Conservation (phyloP, 1,140 invertebrate species). For the Cydia amplana region DNA sequence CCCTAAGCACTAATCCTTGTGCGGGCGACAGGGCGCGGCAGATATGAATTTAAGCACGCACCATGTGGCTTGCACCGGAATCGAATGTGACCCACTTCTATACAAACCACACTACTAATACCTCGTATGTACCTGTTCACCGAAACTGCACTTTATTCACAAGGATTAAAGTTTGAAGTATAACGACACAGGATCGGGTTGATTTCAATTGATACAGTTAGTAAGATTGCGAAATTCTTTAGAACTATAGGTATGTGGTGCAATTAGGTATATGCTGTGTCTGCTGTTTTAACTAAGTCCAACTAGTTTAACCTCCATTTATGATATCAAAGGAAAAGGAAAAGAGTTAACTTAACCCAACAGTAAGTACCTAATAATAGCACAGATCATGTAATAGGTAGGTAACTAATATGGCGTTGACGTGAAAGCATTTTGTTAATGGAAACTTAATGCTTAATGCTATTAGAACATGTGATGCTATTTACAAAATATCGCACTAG, state of each 20-base stretch:
- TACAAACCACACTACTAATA: background rate
- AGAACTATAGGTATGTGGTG: conserved; percentile 7
- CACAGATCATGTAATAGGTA: no score
- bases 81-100: conserved; percentile 12
- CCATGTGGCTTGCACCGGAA: conserved; percentile 14
- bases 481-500: no score
- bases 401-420: no score
- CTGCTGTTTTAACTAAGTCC: background rate
- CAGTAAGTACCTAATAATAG: no score
- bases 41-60: conserved; percentile 12
- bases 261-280: background rate
- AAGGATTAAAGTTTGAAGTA: background rate
- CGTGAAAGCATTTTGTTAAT: no score
- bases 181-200: background rate
- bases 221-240: background rate
- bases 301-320: background rate
- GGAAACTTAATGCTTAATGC: no score
- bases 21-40: background rate
- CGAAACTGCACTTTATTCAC: background rate
- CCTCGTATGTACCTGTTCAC: background rate
- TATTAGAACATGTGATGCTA: no score
- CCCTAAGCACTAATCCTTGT: background rate
- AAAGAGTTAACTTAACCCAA: no score
- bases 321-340: background rate
- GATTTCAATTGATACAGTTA: conserved; percentile 3